Evolutionary conservation across 2,797 vertebrate species (phyloP).

Genomic region (Choloepus didactylus): DNA sequence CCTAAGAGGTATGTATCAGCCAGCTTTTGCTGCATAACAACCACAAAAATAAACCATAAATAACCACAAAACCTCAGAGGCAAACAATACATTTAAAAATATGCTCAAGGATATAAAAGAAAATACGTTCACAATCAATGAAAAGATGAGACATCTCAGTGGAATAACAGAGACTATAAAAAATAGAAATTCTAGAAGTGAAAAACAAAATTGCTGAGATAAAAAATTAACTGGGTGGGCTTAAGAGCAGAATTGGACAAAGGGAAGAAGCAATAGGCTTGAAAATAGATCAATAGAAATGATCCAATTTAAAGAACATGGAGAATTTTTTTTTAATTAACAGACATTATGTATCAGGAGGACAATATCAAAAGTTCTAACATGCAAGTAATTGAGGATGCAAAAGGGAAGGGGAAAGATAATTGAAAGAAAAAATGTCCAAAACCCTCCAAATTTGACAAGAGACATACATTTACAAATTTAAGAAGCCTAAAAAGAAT

Average conservation of each 20-base stretch:
- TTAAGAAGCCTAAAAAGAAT: background rate
- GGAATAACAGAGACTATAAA: background rate
- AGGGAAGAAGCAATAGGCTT: background rate
- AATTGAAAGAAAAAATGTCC: background rate
- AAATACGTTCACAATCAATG: background rate
- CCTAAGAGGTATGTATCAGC: background rate
- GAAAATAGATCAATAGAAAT: background rate
- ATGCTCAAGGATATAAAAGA: background rate
- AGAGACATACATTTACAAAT: background rate
- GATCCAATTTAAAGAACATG: background rate
- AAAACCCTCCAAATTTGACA: no score
- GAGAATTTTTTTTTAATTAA: background rate
- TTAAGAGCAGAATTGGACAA: background rate
- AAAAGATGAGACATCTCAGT: background rate
- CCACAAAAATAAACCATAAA: background rate
- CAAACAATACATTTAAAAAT: background rate
- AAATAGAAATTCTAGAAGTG: background rate
- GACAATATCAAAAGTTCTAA: background rate
- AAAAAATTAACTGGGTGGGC: background rate
- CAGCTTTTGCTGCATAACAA: background rate
- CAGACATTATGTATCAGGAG: background rate
- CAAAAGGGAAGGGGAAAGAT: background rate
- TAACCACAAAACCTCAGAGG: background rate
- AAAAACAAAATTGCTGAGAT: no score
- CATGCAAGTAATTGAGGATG: background rate